These are phyloP conservation scores for Thera britannica DNA, from an alignment of 2,888 invertebrate species.

Conservation along the genomic window DNA sequence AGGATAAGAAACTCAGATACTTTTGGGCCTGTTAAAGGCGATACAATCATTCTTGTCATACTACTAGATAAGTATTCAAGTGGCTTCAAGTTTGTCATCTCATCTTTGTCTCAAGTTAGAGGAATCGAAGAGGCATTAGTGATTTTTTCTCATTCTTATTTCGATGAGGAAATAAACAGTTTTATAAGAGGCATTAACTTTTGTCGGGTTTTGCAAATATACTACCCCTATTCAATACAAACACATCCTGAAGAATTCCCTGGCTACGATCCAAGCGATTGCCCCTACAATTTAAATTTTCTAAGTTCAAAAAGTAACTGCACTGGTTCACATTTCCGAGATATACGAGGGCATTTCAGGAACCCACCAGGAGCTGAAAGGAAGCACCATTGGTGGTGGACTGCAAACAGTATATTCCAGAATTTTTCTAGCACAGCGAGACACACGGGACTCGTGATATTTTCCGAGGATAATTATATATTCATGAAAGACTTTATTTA, in stretches of 20 bases:
- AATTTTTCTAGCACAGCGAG: constrained; percentile 27
- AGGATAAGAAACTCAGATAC: constrained; percentile 51
- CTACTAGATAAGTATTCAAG: constrained; percentile 49
- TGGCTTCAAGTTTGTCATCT: constrained; percentile 54
- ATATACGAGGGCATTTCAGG: constrained; percentile 56
- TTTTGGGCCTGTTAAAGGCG: constrained; percentile 50
- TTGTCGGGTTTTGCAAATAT: constrained; percentile 63
- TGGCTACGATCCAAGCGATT: constrained; percentile 52
- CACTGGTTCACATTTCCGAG: constrained; percentile 52
- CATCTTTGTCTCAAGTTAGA: constrained; percentile 53
- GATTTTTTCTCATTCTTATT: constrained; percentile 63
- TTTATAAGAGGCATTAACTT: constrained; percentile 59
- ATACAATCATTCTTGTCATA: constrained; percentile 59
- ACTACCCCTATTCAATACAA: constrained; percentile 63
- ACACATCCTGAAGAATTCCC: constrained; percentile 56
- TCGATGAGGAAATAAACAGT: constrained; percentile 53
- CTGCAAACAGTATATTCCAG: constrained; percentile 64
- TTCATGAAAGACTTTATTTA: constrained; percentile 63
- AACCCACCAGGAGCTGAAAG: constrained; percentile 51
- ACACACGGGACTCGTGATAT: constrained; percentile 55
- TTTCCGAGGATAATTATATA: constrained; percentile 58
- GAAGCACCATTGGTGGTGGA: constrained; percentile 74
- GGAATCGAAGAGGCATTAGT: constrained; percentile 61
- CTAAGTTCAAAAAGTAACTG: constrained; percentile 49
- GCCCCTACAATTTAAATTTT: constrained; percentile 44